phyloP scores from a whole-genome alignment of 1,140 invertebrate genomes.

The Drosophila pseudoananassae region DNA sequence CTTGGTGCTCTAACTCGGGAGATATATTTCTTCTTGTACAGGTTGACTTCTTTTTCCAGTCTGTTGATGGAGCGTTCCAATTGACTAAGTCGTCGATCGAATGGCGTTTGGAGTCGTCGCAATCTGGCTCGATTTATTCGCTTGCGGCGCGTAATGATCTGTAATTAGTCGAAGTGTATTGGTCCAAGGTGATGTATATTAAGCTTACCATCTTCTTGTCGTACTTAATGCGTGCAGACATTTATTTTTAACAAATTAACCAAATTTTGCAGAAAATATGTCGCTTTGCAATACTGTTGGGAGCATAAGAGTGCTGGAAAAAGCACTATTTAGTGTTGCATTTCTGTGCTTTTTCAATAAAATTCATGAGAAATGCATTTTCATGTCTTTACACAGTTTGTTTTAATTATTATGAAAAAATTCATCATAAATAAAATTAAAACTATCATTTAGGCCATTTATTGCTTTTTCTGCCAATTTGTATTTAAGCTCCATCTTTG shows the following conservation, averaged over 20 bases:
- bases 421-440: neutral
- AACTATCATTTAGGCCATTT: neutral
- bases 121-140: neutral
- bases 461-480: neutral
- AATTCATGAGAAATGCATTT: no score
- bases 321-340: neutral
- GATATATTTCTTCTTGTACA: neutral
- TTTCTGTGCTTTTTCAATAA: neutral
- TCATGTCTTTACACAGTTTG: no score
- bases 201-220: slow-evolving; percentile 8
- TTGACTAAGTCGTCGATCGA: neutral
- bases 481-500: neutral
- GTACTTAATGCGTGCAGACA: neutral
- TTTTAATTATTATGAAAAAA: no score
- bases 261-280: neutral
- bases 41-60: neutral
- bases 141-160: neutral
- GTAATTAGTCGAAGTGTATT: neutral
- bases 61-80: slow-evolving; percentile 4
- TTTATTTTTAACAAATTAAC: neutral
- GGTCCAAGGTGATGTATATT: neutral
- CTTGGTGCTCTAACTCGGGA: neutral
- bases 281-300: neutral
- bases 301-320: neutral
- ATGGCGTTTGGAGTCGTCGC: neutral